Evolutionary conservation across 2,888 invertebrate species (phyloP).

Genomic region (Drosophila neonasuta): DNA sequence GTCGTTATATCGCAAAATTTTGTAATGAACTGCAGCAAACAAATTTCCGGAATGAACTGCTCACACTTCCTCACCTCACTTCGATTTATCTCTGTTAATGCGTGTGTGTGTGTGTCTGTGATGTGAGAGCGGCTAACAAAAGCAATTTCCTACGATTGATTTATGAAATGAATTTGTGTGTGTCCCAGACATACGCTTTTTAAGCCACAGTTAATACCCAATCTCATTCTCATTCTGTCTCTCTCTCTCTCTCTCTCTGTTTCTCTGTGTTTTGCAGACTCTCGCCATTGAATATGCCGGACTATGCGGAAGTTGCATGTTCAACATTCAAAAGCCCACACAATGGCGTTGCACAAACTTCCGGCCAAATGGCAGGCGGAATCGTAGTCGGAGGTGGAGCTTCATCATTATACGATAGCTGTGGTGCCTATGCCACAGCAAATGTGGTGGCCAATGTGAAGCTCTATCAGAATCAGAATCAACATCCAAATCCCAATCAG

Average conservation of each 20-base stretch:
- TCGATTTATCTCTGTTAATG: slow-evolving; percentile 1
- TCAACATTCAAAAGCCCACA: slow-evolving; percentile 82
- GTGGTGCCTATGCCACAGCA: slow-evolving; percentile 82
- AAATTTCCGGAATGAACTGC: slow-evolving; percentile 62
- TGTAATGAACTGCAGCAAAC: slow-evolving; percentile 70
- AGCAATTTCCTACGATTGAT: slow-evolving; percentile 76
- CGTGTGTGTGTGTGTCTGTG: neutral
- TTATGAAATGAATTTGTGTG: slow-evolving; percentile 62
- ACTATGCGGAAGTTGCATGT: slow-evolving; percentile 83
- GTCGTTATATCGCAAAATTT: slow-evolving; percentile 31
- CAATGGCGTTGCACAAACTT: slow-evolving; percentile 57
- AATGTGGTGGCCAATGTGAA: slow-evolving; percentile 82
- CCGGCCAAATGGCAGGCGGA: slow-evolving; percentile 45
- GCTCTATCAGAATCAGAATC: slow-evolving; percentile 78
- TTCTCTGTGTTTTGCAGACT: slow-evolving; percentile 67
- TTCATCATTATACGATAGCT: slow-evolving; percentile 81
- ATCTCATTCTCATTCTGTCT: slow-evolving; percentile 3
- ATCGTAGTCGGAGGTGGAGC: slow-evolving; percentile 26
- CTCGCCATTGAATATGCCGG: slow-evolving; percentile 83
- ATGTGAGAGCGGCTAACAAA: slow-evolving; percentile 57
- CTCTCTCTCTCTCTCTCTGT: neutral
- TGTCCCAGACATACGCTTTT: slow-evolving; percentile 60
- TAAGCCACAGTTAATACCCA: slow-evolving; percentile 39
- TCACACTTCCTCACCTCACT: neutral
- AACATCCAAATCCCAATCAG: neutral